Evolutionary conservation across 1,140 invertebrate species (phyloP).

Genomic region (Bombus balteatus): DNA sequence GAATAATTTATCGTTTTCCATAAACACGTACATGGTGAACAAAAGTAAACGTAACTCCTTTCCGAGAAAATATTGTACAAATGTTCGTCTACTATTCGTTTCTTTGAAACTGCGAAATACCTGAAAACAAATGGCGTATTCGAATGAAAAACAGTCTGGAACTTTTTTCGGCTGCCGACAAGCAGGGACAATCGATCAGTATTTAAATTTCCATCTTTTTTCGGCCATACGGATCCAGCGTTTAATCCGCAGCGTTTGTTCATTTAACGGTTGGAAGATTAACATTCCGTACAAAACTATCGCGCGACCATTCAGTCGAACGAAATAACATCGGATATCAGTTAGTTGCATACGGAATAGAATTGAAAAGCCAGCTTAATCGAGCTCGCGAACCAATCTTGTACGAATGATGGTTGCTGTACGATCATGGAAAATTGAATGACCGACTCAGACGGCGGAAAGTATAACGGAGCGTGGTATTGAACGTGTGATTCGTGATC

Average conservation of each 20-base stretch:
- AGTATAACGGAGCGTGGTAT: constrained; percentile 14
- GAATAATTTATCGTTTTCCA: background rate
- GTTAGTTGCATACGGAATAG: constrained; percentile 24
- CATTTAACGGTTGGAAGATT: constrained; percentile 10
- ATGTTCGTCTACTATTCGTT: background rate
- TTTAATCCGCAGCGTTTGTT: constrained; percentile 7
- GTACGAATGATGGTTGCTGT: background rate
- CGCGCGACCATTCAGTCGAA: background rate
- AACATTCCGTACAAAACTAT: constrained; percentile 13
- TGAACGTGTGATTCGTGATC: too few relatives aligned
- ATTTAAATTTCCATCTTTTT: constrained; percentile 9
- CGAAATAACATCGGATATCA: constrained; percentile 38
- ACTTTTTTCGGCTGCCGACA: background rate
- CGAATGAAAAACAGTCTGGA: background rate
- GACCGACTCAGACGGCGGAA: constrained; percentile 16
- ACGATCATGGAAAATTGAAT: constrained; percentile 36
- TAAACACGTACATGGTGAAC: background rate
- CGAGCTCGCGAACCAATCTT: constrained; percentile 24
- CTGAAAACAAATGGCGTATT: background rate
- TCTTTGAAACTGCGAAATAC: background rate
- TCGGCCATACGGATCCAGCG: background rate
- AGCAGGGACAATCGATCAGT: constrained; percentile 5
- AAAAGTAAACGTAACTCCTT: background rate
- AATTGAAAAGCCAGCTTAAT: constrained; percentile 51
- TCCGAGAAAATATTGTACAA: too few relatives aligned